Evolutionary conservation across 2,888 invertebrate genomes (phyloP).

Genomic region (Stenoptilia bipunctidactyla): DNA sequence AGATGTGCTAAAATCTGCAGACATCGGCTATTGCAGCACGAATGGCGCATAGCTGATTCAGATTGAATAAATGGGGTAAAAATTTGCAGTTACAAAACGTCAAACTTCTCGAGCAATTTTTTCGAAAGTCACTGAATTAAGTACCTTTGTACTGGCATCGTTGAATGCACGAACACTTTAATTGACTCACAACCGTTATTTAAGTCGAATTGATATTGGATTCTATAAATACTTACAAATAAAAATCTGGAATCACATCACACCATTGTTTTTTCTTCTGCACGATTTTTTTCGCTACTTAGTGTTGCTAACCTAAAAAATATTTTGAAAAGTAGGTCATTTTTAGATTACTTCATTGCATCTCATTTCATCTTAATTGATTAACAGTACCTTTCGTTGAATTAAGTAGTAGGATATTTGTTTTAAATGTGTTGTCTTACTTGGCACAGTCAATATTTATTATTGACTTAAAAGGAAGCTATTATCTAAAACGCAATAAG

Average conservation of each 20-base stretch:
- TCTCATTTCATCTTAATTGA: no score
- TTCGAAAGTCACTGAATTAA: constrained; percentile 25
- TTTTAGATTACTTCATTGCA: no score
- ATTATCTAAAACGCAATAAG: no score
- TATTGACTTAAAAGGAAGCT: no score
- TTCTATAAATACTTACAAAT: constrained; percentile 72
- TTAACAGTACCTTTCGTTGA: no score
- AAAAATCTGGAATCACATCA: constrained; percentile 72
- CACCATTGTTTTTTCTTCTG: constrained; percentile 72
- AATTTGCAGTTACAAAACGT: constrained; percentile 62
- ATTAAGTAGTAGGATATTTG: no score
- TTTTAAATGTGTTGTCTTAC: no score
- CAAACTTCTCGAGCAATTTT: constrained; percentile 39
- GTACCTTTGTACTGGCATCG: constrained; percentile 41
- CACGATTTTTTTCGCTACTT: constrained; percentile 50
- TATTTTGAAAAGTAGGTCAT: constrained; percentile 41
- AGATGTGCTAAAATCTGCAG: constrained; percentile 43
- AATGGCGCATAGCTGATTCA: constrained; percentile 66
- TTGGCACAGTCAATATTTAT: no score
- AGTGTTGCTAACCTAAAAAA: constrained; percentile 49
- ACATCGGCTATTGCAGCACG: constrained; percentile 50
- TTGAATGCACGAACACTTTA: constrained; percentile 30
- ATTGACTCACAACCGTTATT: constrained; percentile 39
- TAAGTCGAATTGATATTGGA: constrained; percentile 52
- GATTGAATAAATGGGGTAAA: constrained; percentile 63